A percentile compares a stretch with the other conserved stretches of the same genome.
phyloP scores from a whole-genome alignment of 2,888 invertebrate genomes.

The Noctua fimbriata region DNA sequence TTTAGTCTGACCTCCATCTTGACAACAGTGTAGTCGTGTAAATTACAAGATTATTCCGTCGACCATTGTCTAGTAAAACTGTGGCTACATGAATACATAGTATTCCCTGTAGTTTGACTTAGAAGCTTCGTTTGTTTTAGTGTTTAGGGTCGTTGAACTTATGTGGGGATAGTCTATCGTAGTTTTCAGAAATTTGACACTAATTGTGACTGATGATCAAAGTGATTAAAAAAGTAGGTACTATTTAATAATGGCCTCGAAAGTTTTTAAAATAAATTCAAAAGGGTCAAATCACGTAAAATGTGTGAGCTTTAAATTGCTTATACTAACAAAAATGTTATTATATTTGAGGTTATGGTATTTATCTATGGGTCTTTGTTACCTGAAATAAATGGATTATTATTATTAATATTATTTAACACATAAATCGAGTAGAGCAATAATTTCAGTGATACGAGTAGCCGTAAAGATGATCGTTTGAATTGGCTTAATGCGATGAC shows the following conservation, averaged over 20 bases:
- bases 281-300: background rate
- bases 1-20: constrained; percentile 54
- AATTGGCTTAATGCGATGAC: background rate
- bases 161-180: background rate
- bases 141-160: constrained; percentile 17
- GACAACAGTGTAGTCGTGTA: constrained; percentile 38
- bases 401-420: no score
- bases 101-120: constrained; percentile 34
- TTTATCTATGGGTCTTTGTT: no score
- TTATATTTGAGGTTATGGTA: no score
- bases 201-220: background rate
- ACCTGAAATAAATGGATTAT: no score
- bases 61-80: constrained; percentile 37
- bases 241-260: background rate
- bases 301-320: no score
- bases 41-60: constrained; percentile 56
- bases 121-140: constrained; percentile 3
- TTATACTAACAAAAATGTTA: no score
- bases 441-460: background rate
- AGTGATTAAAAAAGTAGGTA: constrained; percentile 7
- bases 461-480: background rate
- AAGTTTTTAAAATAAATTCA: background rate
- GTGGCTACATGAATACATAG: constrained; percentile 25
- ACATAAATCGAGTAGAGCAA: background rate
- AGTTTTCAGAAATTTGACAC: background rate